phyloP scores from a whole-genome alignment of 2,888 invertebrate genomes.

The Diploptera punctata region DNA sequence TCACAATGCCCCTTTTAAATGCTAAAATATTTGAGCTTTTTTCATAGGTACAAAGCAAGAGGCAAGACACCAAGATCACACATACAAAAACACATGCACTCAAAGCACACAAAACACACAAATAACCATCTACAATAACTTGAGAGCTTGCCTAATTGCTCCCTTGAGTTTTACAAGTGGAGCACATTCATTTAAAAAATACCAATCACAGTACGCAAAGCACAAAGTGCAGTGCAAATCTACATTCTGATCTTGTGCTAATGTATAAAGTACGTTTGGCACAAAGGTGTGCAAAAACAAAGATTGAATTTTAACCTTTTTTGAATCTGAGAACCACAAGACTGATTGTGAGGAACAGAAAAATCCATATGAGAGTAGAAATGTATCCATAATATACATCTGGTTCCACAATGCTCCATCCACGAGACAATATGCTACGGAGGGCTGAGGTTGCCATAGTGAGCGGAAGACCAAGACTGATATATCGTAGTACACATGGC shows the following conservation, averaged over 20 bases:
- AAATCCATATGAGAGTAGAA: conserved; percentile 85
- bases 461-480: conserved; percentile 83
- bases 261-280: neutral
- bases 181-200: neutral
- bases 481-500: conserved; percentile 83
- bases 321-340: conserved; percentile 81
- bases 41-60: neutral
- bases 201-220: neutral
- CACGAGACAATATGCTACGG: conserved; percentile 84
- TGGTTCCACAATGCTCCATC: conserved; percentile 81
- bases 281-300: neutral
- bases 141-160: neutral
- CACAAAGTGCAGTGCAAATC: neutral
- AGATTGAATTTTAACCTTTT: conserved; percentile 66
- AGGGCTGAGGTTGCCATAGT: conserved; percentile 93
- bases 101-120: neutral
- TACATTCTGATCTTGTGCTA: conserved; percentile 2
- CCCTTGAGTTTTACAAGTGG: neutral
- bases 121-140: neutral
- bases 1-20: neutral
- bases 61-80: neutral
- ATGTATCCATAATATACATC: conserved; percentile 90
- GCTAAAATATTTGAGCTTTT: conserved; percentile 4
- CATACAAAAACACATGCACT: neutral
- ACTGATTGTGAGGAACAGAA: conserved; percentile 80